phyloP scores from a whole-genome alignment of 2,797 vertebrate species.

The Pseudochaenichthys georgianus region DNA sequence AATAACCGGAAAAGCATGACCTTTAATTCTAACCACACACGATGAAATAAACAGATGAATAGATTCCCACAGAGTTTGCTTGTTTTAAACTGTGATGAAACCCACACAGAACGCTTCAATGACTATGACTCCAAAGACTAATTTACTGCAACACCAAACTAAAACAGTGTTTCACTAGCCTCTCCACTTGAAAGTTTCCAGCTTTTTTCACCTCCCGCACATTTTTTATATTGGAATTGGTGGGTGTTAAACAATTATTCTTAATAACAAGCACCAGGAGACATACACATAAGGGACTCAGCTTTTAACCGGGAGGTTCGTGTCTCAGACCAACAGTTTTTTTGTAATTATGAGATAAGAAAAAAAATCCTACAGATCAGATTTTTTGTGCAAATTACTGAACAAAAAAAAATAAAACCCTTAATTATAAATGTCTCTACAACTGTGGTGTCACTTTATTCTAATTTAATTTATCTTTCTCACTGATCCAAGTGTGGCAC shows the following conservation, averaged over 20 bases:
- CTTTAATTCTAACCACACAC: neutral
- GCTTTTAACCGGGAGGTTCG: neutral
- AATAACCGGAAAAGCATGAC: too few relatives aligned
- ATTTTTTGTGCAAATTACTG: too few relatives aligned
- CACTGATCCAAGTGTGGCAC: too few relatives aligned
- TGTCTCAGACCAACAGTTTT: neutral
- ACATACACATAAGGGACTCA: neutral
- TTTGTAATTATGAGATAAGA: too few relatives aligned
- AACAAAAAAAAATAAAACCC: too few relatives aligned
- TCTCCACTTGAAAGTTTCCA: slow-evolving; percentile 18
- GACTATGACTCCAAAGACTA: neutral
- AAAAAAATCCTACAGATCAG: too few relatives aligned
- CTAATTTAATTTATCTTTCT: neutral
- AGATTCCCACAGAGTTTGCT: neutral
- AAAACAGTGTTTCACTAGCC: slow-evolving; percentile 4
- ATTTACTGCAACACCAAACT: neutral
- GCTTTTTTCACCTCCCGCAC: slow-evolving; percentile 7
- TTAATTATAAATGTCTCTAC: too few relatives aligned
- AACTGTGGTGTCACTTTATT: neutral
- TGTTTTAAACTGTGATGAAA: slow-evolving; percentile 12
- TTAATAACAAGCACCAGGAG: neutral
- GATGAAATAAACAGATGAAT: slow-evolving; percentile 1
- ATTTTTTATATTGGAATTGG: slow-evolving; percentile 1
- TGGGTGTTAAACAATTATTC: slow-evolving; percentile 4
- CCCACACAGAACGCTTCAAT: slow-evolving; percentile 13